Conservation (phyloP, 1,140 invertebrate genomes). For the Phthorimaea operculella region DNA sequence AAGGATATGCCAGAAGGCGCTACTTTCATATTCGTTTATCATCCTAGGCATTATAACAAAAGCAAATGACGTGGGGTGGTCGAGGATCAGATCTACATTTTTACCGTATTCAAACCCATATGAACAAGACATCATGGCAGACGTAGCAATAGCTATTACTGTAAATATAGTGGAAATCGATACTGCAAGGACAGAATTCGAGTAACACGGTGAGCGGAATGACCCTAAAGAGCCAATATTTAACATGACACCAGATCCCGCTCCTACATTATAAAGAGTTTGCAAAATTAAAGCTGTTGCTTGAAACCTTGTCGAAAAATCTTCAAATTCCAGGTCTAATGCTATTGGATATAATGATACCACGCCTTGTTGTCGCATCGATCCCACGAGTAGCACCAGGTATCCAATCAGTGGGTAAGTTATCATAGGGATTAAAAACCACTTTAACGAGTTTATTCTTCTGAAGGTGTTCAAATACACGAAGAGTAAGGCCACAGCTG, state of each 20-base stretch:
- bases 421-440: slow-evolving; percentile 20
- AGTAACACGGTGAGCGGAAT: slow-evolving; percentile 47
- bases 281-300: slow-evolving; percentile 26
- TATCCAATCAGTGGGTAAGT: slow-evolving; percentile 30
- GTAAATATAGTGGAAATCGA: slow-evolving; percentile 20
- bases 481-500: slow-evolving; percentile 27
- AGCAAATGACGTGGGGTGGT: slow-evolving; percentile 23
- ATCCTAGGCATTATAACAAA: slow-evolving; percentile 49
- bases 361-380: slow-evolving; percentile 49
- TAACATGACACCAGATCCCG: slow-evolving; percentile 39
- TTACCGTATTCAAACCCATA: slow-evolving; percentile 33
- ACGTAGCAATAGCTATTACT: slow-evolving; percentile 24
- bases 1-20: slow-evolving; percentile 31
- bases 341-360: slow-evolving; percentile 33
- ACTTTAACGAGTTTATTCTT: slow-evolving; percentile 29
- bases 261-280: slow-evolving; percentile 27
- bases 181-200: slow-evolving; percentile 37
- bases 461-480: slow-evolving; percentile 41
- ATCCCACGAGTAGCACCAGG: slow-evolving; percentile 39
- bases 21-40: slow-evolving; percentile 30
- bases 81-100: slow-evolving; percentile 20
- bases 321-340: slow-evolving; percentile 32
- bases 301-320: slow-evolving; percentile 27
- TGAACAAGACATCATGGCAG: slow-evolving; percentile 44
- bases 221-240: slow-evolving; percentile 30